These are phyloP conservation scores for Holcopasites calliopsidis DNA, from an alignment of 1,140 invertebrate genomes.

Conservation along the genomic window DNA sequence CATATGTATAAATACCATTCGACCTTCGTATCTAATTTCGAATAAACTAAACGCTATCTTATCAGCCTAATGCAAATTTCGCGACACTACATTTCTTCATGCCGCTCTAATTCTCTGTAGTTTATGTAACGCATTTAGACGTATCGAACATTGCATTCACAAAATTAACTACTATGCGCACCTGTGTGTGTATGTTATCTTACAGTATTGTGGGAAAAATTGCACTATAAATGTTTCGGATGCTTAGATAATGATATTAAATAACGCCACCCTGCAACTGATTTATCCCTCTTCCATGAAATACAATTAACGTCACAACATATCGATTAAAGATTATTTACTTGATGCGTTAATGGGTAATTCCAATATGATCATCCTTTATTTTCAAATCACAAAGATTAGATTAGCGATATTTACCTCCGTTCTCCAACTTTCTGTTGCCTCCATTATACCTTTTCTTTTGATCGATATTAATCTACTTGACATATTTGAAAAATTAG, in stretches of 20 bases:
- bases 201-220: too few species aligned
- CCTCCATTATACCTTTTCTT: too few species aligned
- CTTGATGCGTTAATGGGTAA: neutral
- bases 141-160: too few species aligned
- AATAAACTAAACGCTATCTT: constrained; percentile 10
- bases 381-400: neutral
- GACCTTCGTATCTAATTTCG: neutral
- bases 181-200: too few species aligned
- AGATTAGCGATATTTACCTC: neutral
- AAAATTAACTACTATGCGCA: too few species aligned
- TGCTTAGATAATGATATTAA: neutral
- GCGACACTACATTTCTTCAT: neutral
- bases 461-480: neutral
- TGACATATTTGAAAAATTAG: neutral
- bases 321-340: neutral
- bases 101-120: too few species aligned
- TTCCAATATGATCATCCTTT: neutral
- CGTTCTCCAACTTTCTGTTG: too few species aligned
- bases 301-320: neutral
- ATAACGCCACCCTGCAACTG: neutral
- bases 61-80: neutral
- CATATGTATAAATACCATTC: neutral
- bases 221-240: too few species aligned
- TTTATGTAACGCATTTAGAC: too few species aligned
- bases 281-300: neutral